Conservation (phyloP, 2,888 invertebrate species). For the Meteorus colon region DNA sequence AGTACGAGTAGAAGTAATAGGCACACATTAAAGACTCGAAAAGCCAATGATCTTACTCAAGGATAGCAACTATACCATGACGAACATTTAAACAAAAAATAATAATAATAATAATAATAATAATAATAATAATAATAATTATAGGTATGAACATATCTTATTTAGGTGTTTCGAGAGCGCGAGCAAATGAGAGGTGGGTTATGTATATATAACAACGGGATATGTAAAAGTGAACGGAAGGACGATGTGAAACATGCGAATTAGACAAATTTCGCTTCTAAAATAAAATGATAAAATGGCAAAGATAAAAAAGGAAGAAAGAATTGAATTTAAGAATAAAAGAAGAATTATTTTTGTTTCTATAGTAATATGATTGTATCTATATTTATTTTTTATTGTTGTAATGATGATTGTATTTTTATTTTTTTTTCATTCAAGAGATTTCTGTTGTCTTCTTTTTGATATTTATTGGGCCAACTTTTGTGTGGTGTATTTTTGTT, state of each 20-base stretch:
- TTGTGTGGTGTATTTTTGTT: too few relatives aligned
- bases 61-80: slow-evolving; percentile 63
- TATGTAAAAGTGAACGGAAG: slow-evolving; percentile 9
- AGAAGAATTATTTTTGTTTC: too few relatives aligned
- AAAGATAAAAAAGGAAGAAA: background rate
- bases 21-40: slow-evolving; percentile 38
- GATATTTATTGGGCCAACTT: too few relatives aligned
- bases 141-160: slow-evolving; percentile 8
- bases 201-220: background rate
- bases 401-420: background rate
- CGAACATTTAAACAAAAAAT: slow-evolving; percentile 43
- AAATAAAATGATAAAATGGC: background rate
- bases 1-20: slow-evolving; percentile 28
- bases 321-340: too few relatives aligned
- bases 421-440: background rate
- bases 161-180: slow-evolving; percentile 7
- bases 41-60: slow-evolving; percentile 69
- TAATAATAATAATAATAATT: background rate
- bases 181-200: background rate
- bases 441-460: too few relatives aligned
- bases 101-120: background rate
- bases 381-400: background rate
- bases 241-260: background rate
- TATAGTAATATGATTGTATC: too few relatives aligned
- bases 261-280: background rate